A percentile compares a stretch with the other conserved stretches of the same genome.
Evolutionary conservation across 1,140 invertebrate species (phyloP).

Genomic region (Frieseomelitta varia): DNA sequence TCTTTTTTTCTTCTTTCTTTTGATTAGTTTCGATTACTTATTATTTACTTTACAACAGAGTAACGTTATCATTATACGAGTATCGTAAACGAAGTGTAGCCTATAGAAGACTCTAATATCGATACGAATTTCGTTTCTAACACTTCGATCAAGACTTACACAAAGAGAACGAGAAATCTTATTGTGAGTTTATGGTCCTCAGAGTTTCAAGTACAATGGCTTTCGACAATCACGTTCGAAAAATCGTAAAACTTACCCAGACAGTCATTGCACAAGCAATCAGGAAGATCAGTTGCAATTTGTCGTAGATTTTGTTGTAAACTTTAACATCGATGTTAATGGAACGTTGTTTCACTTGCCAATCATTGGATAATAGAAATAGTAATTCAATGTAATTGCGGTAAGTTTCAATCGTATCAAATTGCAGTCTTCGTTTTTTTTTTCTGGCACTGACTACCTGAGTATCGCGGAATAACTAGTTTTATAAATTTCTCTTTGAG

Average conservation of each 20-base stretch:
- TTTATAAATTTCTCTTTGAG: slow-evolving; percentile 21
- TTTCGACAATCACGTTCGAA: slow-evolving; percentile 24
- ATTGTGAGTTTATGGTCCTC: slow-evolving; percentile 77
- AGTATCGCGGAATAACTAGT: neutral
- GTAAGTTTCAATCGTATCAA: neutral
- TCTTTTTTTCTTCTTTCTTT: slow-evolving; percentile 26
- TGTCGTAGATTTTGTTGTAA: neutral
- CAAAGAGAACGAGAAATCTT: slow-evolving; percentile 49
- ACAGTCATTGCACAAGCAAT: neutral
- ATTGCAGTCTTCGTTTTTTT: neutral
- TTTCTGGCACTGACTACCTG: neutral
- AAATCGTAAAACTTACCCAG: slow-evolving; percentile 16
- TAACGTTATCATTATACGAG: slow-evolving; percentile 15
- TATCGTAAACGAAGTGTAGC: slow-evolving; percentile 1
- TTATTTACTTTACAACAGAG: slow-evolving; percentile 38
- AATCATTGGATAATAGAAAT: neutral
- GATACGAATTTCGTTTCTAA: neutral
- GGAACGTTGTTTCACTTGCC: neutral
- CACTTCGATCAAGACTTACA: neutral
- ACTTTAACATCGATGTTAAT: neutral
- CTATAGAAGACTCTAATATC: neutral
- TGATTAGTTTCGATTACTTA: neutral
- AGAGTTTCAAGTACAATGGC: slow-evolving; percentile 64
- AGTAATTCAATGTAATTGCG: neutral
- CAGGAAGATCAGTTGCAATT: neutral